phyloP scores from a whole-genome alignment of 1,140 invertebrate species.

The Drepana arcuata region DNA sequence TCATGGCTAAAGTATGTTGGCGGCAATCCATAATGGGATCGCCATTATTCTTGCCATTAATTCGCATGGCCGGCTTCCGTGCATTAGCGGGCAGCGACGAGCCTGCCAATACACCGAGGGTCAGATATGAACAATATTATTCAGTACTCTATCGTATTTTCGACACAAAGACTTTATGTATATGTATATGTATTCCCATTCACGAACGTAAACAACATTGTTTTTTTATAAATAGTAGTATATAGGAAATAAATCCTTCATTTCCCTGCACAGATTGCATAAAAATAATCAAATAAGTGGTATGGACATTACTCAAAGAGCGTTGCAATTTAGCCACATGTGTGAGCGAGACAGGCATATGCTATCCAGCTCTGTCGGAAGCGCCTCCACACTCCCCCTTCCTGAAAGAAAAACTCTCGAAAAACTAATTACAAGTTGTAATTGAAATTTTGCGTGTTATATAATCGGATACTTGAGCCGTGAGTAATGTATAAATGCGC shows the following conservation, averaged over 20 bases:
- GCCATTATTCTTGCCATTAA: slow-evolving; percentile 72
- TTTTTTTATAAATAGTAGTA: slow-evolving; percentile 61
- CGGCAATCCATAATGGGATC: slow-evolving; percentile 72
- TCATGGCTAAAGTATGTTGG: slow-evolving; percentile 72
- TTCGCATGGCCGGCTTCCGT: slow-evolving; percentile 67
- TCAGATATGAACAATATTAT: slow-evolving; percentile 42
- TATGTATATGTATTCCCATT: too few species aligned
- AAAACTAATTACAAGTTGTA: slow-evolving; percentile 75
- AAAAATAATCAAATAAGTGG: slow-evolving; percentile 70
- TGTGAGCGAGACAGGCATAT: slow-evolving; percentile 21
- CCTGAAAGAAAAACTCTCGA: slow-evolving; percentile 73
- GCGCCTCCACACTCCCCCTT: slow-evolving; percentile 49
- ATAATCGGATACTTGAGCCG: slow-evolving; percentile 73
- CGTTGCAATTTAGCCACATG: slow-evolving; percentile 37
- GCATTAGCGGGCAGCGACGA: slow-evolving; percentile 60
- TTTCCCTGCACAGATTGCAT: slow-evolving; percentile 66
- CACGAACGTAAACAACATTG: too few species aligned
- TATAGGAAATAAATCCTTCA: slow-evolving; percentile 63
- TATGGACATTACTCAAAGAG: slow-evolving; percentile 63
- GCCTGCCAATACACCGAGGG: slow-evolving; percentile 53
- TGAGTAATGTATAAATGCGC: slow-evolving; percentile 68
- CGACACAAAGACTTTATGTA: too few species aligned
- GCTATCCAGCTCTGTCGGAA: slow-evolving; percentile 26
- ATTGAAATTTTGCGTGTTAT: slow-evolving; percentile 75
- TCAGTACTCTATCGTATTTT: slow-evolving; percentile 11